Base-by-base conservation (phyloP, 2,888 invertebrate genomes). In the Graphium colonna region DNA sequence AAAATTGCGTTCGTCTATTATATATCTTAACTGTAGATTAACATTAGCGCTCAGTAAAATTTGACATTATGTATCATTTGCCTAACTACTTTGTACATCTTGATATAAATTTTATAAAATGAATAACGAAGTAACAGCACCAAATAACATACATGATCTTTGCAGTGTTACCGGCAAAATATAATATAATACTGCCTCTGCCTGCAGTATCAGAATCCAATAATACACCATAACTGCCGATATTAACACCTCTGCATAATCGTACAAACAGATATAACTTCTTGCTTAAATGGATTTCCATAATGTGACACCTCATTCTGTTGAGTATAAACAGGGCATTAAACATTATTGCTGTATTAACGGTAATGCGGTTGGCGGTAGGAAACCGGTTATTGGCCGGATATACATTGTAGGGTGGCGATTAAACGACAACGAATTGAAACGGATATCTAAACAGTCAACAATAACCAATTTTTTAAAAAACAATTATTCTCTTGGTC, bases 271-370 rank as follows among this genome's bases (percentile, higher is more conserved):
- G 31, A 33, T 17, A 36, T 36, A 18, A 33, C 10, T 36, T 4
- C 9, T 33, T 12, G 17, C 17, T n/a, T 45, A 16, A 45, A 17
- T n/a, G n/a, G 17, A 45, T 33, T 31, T 3, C 33, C 16, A 45
- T n/a, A 43, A 44, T 21, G 45, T 9, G 40, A 33, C 50, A 21
- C 10, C 15, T 15, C 41, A 26, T 50, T 33, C 33, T 36, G 42
- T 31, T 5, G 13, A 36, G 18, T 33, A 42, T 17, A 16, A 33
- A 28, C 43, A 43, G 13, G 7, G 16, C 31, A 16, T 44, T 28
- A 15, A 43, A 15, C 33, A 31, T 49, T 49, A 49, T 49, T 18
- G 13, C 13, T 33, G 41, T 12, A 49, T 49, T 49, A 49, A 49
- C 41, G 41, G 33, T 33, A 9, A 18, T 49, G 18, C 41, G 18